Evolutionary conservation across 2,888 invertebrate genomes (phyloP), one percentile per base, ranked within the genome.

Genomic region (Aleiodes leptofemur): DNA sequence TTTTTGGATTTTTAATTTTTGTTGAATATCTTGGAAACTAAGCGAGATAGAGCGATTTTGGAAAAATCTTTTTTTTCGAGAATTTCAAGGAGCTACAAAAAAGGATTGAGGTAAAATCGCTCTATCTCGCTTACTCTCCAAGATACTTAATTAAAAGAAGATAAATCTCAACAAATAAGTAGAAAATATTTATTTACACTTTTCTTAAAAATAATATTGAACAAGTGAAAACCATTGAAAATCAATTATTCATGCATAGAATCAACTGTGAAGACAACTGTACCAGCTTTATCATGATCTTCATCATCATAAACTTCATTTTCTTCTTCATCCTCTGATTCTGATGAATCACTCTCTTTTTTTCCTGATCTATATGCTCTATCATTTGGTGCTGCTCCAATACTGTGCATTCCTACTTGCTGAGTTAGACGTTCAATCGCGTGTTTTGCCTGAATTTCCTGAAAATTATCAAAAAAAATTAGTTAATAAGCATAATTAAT

Each of bases 261-360:
- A 68, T 86, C 83, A 31, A 92, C 89, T 57, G 91, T 91, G 79
- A 91, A 92, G 57, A 91, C 88, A 1, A 92, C 92, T 8, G 88
- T 87, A 55, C 92, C 92, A 3, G 90, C 90, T 85, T 90, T 90
- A 59, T 92, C 92, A 11, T 91, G 90, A 72, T 89, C 87, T 72
- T 85, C 88, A 13, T 92, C 92, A 85, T 93, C 92, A 0, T 91
- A 90, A 7, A 92, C 90, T 83, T 92, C 92, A 57, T 91, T 88
- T 79, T 91, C 91, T 85, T 92, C 92, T 4, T 90, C 91, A 77
- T 91, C 90, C 70, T 86, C 86, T 1, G 86, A 85, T 70, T 77
- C 78, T 43, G 83, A 83, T 4, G 82, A 82, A 73, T 82, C 81
- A 0, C 82, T 83, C 50, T 83, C 77, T n/a, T 90, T 90, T 11